Evolutionary conservation across 2,888 invertebrate species (phyloP), one percentile per base, ranked within the genome.

Genomic region (Pterostichus niger): DNA sequence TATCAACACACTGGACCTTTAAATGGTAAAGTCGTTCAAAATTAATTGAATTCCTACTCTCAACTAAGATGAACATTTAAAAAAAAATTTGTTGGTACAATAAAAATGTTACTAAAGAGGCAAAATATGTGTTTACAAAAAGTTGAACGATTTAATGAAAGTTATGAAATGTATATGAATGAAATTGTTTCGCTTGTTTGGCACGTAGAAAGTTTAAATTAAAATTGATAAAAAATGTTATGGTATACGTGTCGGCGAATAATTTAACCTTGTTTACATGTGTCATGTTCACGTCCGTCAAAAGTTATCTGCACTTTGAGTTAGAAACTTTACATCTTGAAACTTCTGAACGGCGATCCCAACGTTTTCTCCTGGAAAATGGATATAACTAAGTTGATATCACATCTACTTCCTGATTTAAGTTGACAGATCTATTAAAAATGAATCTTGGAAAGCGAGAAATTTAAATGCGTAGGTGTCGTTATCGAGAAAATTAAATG

Each of bases 181-280:
- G 49, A 13, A 11, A 49, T 49, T 49, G 49, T 49, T 49, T 49
- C 13, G 13, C 49, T 40, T 40, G 40, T 49, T 49, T 49, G n/a
- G 49, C n/a, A 49, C n/a, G 49, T 11, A 49, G 40, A n/a, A 59
- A 59, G 59, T 59, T 31, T 59, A 31, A 68, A 68, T 68, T 68
- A 68, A 68, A 68, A 68, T 59, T 31, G 59, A 49, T 31, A 11
- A 24, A 59, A 59, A 59, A 15, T 54, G 13, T 17, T 54, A 49
- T 6, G 2, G 4, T 17, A 17, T 64, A 13, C 33, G 13, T 64
- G 40, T 64, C 35, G 5, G 31, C 24, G 31, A 59, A 64, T 64
- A 64, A 64, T 64, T 35, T 64, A 64, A 64, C 24, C 33, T 64
- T 61, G 61, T 61, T 61, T 64, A 64, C 64, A 64, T 64, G 64